Conservation (phyloP, 1,140 invertebrate genomes). For the Bombus affinis region DNA sequence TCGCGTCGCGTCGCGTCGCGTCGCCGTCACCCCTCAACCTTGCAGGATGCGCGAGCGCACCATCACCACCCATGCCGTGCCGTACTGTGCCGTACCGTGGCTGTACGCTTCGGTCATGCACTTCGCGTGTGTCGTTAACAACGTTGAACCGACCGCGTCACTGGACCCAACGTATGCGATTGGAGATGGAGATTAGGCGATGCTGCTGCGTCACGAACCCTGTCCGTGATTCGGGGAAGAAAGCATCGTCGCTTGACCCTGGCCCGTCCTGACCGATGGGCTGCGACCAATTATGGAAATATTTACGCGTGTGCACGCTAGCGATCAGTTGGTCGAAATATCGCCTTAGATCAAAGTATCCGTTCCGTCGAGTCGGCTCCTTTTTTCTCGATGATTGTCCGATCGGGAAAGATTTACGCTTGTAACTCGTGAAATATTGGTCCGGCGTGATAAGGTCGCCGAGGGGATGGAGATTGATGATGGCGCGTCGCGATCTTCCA, state of each 20-base stretch:
- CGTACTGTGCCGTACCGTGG: not conserved
- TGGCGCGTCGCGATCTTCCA: not conserved
- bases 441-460: conserved; percentile 4
- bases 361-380: not conserved
- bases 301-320: not conserved
- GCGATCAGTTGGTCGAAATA: not conserved
- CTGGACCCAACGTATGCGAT: conserved; percentile 45
- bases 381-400: not conserved
- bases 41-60: conserved; percentile 49
- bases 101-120: conserved; percentile 48
- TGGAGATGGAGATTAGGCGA: conserved; percentile 57
- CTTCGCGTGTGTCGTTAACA: conserved; percentile 46
- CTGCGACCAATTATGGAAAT: conserved; percentile 28
- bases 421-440: conserved; percentile 33
- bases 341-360: not conserved
- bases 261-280: not conserved
- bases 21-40: conserved; percentile 43
- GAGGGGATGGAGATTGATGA: conserved; percentile 36
- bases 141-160: conserved; percentile 53
- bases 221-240: not conserved
- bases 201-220: conserved; percentile 25
- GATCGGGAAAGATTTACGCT: not conserved
- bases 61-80: conserved; percentile 3
- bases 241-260: conserved; percentile 25
- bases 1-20: conserved; percentile 37